Percentiles rank a stretch among this genome's conserved stretches.
Conservation (phyloP, 2,888 invertebrate species). For the Blastobasis adustella region DNA sequence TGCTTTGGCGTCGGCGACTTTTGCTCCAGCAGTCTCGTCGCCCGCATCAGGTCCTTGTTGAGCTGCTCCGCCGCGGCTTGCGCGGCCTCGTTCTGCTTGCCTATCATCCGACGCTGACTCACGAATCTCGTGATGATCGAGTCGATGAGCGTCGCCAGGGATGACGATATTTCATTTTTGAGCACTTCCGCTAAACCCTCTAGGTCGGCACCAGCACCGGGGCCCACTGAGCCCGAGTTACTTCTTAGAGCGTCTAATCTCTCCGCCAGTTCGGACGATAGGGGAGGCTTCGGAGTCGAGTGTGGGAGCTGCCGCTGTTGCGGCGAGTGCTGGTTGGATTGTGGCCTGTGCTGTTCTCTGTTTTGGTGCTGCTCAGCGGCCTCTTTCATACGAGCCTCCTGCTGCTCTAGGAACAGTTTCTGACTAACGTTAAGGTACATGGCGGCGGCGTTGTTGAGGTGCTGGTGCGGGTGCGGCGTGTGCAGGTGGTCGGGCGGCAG, state of each 20-base stretch:
- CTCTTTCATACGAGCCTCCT: conserved; percentile 84
- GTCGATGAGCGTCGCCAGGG: conserved; percentile 89
- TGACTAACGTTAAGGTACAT: conserved; percentile 88
- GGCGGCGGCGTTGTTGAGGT: conserved; percentile 77
- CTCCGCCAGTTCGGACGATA: conserved; percentile 83
- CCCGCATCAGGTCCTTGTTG: conserved; percentile 88
- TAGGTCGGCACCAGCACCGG: conserved; percentile 85
- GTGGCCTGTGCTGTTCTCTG: conserved; percentile 75
- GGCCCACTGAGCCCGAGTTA: conserved; percentile 78
- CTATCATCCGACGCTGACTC: conserved; percentile 84
- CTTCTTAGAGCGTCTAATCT: conserved; percentile 84
- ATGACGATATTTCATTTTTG: conserved; percentile 91
- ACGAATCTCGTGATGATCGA: conserved; percentile 90
- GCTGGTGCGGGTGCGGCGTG: conserved; percentile 73
- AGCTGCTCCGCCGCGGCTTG: conserved; percentile 88
- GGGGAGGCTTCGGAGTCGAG: conserved; percentile 56
- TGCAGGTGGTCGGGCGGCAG: conserved; percentile 72
- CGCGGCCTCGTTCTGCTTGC: conserved; percentile 86
- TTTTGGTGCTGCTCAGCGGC: conserved; percentile 72
- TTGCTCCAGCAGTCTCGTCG: conserved; percentile 86
- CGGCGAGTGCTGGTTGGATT: conserved; percentile 74
- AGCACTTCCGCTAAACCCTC: conserved; percentile 93
- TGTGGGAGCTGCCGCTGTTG: conserved; percentile 66
- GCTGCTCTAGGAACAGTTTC: conserved; percentile 83
- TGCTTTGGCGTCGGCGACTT: conserved; percentile 86